Conservation (phyloP, 92 coral and sea anemone species). For the Diadumene lineata region DNA sequence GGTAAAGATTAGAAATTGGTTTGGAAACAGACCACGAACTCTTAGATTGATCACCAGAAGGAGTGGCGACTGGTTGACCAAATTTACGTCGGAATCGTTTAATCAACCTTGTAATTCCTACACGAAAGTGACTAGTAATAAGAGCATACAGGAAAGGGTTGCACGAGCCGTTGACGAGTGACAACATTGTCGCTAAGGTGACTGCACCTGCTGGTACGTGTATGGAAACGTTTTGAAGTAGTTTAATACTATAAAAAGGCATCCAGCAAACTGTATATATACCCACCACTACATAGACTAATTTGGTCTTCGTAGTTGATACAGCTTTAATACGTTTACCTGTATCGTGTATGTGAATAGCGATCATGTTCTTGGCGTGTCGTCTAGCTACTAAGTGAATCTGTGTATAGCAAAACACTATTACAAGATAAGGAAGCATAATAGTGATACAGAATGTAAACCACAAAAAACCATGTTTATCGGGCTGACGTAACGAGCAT, state of each 20-base stretch:
- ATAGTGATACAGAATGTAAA: slow-evolving; percentile 56
- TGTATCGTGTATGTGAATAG: slow-evolving; percentile 82
- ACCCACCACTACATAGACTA: slow-evolving; percentile 83
- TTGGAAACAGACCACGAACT: slow-evolving; percentile 76
- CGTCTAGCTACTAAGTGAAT: slow-evolving; percentile 93
- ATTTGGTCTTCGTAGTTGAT: slow-evolving; percentile 75
- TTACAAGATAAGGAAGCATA: slow-evolving; percentile 63
- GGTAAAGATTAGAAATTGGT: slow-evolving; percentile 64
- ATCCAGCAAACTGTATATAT: slow-evolving; percentile 85
- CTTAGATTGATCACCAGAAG: slow-evolving; percentile 48
- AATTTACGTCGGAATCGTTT: slow-evolving; percentile 62
- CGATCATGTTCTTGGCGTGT: slow-evolving; percentile 87
- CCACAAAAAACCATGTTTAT: slow-evolving; percentile 67
- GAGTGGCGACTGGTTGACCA: slow-evolving; percentile 32
- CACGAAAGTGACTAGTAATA: slow-evolving; percentile 85
- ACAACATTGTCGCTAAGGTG: slow-evolving; percentile 60
- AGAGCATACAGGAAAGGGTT: slow-evolving; percentile 93
- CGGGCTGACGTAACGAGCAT: slow-evolving; percentile 68
- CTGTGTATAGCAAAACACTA: slow-evolving; percentile 86
- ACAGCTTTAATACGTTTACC: slow-evolving; percentile 67
- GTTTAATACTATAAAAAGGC: slow-evolving; percentile 68
- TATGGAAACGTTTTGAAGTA: slow-evolving; percentile 45
- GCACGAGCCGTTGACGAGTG: slow-evolving; percentile 74
- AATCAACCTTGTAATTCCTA: slow-evolving; percentile 69
- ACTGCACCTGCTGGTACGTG: slow-evolving; percentile 43